phyloP scores from a whole-genome alignment of 2,888 invertebrate genomes.

The Macrophya alboannulata region DNA sequence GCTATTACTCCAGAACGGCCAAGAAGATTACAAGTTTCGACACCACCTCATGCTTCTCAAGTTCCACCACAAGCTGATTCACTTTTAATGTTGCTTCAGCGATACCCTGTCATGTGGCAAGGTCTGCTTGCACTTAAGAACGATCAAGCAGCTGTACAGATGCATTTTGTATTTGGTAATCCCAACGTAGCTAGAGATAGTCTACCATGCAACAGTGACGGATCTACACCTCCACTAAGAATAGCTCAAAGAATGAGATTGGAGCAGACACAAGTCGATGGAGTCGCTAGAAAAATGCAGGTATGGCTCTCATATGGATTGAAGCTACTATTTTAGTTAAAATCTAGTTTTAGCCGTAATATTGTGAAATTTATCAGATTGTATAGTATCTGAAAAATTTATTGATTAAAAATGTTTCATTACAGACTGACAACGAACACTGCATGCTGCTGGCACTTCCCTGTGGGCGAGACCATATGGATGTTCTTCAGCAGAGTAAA shows the following conservation, averaged over 20 bases:
- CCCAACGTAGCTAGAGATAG: conserved; percentile 94
- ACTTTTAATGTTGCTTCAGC: conserved; percentile 90
- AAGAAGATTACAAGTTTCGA: conserved; percentile 82
- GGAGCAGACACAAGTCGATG: conserved; percentile 97
- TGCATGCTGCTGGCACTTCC: conserved; percentile 97
- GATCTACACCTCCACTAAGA: conserved; percentile 92
- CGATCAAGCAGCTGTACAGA: conserved; percentile 98
- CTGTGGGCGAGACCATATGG: conserved; percentile 96
- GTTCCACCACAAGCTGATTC: conserved; percentile 93
- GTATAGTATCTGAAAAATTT: background rate
- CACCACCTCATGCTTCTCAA: conserved; percentile 89
- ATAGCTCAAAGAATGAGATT: conserved; percentile 99
- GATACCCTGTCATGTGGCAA: conserved; percentile 99
- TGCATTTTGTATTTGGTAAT: conserved; percentile 99
- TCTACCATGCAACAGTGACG: conserved; percentile 92
- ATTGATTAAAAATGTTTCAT: conserved; percentile 55
- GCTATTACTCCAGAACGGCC: conserved; percentile 82
- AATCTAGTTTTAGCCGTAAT: background rate
- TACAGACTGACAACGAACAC: conserved; percentile 96
- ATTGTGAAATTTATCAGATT: background rate
- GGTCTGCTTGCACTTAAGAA: conserved; percentile 97
- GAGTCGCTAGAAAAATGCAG: conserved; percentile 98
- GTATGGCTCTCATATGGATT: conserved; percentile 80
- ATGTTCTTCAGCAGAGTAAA: conserved; percentile 95
- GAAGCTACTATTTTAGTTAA: background rate